phyloP scores from a whole-genome alignment of 2,888 invertebrate species.

The Palloptera scutellata region DNA sequence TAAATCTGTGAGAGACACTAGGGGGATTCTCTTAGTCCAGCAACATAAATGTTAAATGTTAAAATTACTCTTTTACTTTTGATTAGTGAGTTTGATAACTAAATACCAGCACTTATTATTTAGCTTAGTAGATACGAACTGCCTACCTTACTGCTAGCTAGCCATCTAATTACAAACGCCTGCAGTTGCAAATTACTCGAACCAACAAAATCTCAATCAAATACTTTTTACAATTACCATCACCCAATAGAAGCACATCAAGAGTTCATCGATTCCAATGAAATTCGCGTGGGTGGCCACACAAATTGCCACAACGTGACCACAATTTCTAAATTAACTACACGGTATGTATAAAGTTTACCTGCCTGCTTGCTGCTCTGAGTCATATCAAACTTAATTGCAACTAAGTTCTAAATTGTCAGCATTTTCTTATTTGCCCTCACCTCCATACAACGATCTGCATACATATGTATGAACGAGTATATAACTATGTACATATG shows the following conservation, averaged over 20 bases:
- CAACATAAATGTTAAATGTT: too few relatives aligned
- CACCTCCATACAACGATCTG: too few relatives aligned
- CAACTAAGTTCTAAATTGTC: constrained; percentile 53
- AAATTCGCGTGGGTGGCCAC: constrained; percentile 51
- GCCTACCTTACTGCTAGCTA: too few relatives aligned
- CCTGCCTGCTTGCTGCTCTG: constrained; percentile 16
- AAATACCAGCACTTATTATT: too few relatives aligned
- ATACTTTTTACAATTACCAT: constrained; percentile 28
- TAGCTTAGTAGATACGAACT: too few relatives aligned
- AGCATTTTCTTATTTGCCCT: constrained; percentile 22
- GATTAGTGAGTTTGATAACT: too few relatives aligned
- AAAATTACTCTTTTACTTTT: too few relatives aligned
- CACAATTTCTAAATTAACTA: constrained; percentile 54
- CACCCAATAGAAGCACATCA: constrained; percentile 26
- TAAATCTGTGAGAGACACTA: too few relatives aligned
- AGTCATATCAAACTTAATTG: constrained; percentile 48
- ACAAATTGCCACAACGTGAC: constrained; percentile 56
- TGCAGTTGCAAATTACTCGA: background rate
- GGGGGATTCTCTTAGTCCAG: too few relatives aligned
- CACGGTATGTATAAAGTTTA: background rate
- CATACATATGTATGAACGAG: too few relatives aligned
- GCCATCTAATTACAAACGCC: constrained; percentile 3
- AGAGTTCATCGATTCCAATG: constrained; percentile 36
- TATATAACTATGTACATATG: too few relatives aligned
- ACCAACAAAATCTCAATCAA: background rate